Evolutionary conservation across 2,113 vertebrate species (phyloP).

Genomic region (Dicerorhinus sumatrensis): DNA sequence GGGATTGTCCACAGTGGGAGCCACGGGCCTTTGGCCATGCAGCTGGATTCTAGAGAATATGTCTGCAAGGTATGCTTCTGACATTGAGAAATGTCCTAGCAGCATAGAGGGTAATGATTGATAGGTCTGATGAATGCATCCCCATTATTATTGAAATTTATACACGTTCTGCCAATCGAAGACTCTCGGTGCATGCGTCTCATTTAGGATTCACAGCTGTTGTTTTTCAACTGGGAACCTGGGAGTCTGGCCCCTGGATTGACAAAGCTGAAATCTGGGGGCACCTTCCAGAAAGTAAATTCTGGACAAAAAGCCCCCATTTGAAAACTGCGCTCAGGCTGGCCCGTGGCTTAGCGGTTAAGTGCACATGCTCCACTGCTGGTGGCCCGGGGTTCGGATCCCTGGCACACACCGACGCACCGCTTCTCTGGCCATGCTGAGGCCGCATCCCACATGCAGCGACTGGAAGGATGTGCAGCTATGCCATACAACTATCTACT

Average conservation of each 20-base stretch:
- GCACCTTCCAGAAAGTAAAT: not conserved
- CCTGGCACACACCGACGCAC: too few relatives aligned
- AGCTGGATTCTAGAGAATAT: not conserved
- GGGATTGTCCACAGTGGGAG: fast-evolving
- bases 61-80: not conserved
- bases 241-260: conserved; percentile 11
- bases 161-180: conserved; percentile 2
- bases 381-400: too few relatives aligned
- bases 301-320: not conserved
- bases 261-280: not conserved
- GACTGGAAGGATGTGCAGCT: too few relatives aligned
- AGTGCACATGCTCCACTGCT: too few relatives aligned
- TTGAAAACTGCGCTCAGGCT: not conserved
- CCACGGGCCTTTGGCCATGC: not conserved
- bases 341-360: too few relatives aligned
- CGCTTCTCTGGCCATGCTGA: too few relatives aligned
- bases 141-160: conserved; percentile 78
- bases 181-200: not conserved
- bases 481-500: too few relatives aligned
- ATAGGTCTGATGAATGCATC: conserved; percentile 59
- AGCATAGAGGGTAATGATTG: conserved; percentile 40
- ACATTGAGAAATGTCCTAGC: conserved; percentile 39
- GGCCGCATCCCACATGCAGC: too few relatives aligned
- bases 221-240: conserved; percentile 52
- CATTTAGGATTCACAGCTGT: conserved; percentile 64